phyloP scores from a whole-genome alignment of 2,888 invertebrate species.

The Eugnorisma glareosa region DNA sequence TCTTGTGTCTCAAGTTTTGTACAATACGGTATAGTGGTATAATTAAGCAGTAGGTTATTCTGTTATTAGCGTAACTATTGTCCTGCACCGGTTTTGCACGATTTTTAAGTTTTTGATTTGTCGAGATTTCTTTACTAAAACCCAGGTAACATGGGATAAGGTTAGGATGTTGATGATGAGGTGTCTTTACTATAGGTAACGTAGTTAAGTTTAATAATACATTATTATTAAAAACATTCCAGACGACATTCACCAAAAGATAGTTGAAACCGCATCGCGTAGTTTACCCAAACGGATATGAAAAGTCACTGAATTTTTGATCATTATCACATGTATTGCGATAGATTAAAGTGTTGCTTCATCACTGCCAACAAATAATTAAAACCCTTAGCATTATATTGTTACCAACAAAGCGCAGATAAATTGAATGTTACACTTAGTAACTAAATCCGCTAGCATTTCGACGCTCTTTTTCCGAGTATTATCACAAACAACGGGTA shows the following conservation, averaged over 20 bases:
- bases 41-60: not conserved
- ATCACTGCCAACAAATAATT: not conserved
- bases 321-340: not conserved
- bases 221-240: not conserved
- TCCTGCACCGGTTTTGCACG: not conserved
- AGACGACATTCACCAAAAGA: no score
- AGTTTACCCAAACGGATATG: not conserved
- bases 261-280: no score
- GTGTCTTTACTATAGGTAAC: no score
- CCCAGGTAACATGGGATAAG: no score
- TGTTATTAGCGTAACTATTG: not conserved
- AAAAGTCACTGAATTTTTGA: no score
- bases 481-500: slow-evolving; percentile 2
- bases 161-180: no score
- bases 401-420: not conserved
- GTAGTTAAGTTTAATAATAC: no score
- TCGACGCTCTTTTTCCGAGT: not conserved
- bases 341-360: not conserved
- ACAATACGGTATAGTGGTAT: not conserved
- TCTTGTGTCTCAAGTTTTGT: not conserved
- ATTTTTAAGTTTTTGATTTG: not conserved
- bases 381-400: not conserved
- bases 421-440: not conserved
- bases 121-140: not conserved
- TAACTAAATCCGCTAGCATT: not conserved